Percentiles rank a stretch among this genome's conserved stretches.
These are phyloP conservation scores for Turritopsis rubra DNA, from an alignment of 30 jellyfish, hydroid and myxozoan genomes.

Conservation along the genomic window DNA sequence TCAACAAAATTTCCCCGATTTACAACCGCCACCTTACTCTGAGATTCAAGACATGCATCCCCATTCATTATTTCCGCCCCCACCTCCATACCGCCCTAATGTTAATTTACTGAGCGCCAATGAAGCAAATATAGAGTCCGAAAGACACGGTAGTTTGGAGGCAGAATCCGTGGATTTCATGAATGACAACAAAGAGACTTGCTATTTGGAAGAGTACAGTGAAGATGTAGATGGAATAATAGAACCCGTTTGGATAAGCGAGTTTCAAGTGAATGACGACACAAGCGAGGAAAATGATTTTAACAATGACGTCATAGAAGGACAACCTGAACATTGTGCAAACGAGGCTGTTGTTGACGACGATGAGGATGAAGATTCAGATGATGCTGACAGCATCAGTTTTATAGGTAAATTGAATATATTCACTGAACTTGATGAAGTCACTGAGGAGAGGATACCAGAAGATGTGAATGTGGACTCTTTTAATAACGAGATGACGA, in stretches of 20 bases:
- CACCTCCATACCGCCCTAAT: not conserved
- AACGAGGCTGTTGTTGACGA: not conserved
- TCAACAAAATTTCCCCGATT: not conserved
- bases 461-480: not conserved
- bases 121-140: too few relatives aligned
- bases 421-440: not conserved
- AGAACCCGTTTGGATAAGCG: not conserved
- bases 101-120: too few relatives aligned
- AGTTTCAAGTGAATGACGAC: not conserved
- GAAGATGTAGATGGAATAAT: not conserved
- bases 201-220: not conserved
- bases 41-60: not conserved
- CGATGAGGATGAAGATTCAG: not conserved
- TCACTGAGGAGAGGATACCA: not conserved
- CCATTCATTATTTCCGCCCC: not conserved
- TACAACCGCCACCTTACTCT: slow-evolving; percentile 9
- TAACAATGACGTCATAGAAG: not conserved
- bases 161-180: too few relatives aligned
- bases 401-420: not conserved
- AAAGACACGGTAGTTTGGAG: too few relatives aligned
- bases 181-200: not conserved
- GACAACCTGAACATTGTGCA: not conserved
- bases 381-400: not conserved
- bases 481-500: not conserved
- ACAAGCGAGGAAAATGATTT: not conserved